These are phyloP conservation scores for Platyscapa corneri DNA, from an alignment of 1,140 invertebrate species.

Conservation along the genomic window DNA sequence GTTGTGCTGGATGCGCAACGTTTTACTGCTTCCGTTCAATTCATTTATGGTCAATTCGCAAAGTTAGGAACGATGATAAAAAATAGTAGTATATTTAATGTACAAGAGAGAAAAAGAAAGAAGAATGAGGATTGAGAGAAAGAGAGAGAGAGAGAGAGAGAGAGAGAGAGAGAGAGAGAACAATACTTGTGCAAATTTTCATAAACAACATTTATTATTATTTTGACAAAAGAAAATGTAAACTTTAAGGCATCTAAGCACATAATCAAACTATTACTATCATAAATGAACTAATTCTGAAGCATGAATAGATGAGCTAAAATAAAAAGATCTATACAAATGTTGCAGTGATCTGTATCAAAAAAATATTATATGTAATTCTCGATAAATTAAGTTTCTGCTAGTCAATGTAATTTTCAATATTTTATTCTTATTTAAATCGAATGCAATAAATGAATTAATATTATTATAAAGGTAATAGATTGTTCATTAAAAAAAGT, in stretches of 20 bases:
- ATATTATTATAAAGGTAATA: no score
- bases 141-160: not conserved
- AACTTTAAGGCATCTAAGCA: not conserved
- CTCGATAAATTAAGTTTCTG: no score
- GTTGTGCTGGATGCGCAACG: not conserved
- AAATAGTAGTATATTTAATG: not conserved
- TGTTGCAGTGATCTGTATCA: not conserved
- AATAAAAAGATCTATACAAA: no score
- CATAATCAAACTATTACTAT: not conserved
- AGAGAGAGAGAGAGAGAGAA: not conserved
- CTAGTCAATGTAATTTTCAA: no score
- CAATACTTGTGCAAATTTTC: not conserved
- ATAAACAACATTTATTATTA: not conserved
- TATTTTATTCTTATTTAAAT: no score
- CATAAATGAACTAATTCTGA: not conserved
- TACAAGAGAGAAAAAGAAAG: no score
- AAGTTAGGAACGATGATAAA: not conserved
- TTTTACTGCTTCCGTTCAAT: constrained; percentile 21
- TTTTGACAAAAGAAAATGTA: not conserved
- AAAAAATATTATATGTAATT: not conserved
- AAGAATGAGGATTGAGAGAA: no score
- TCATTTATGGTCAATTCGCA: constrained; percentile 31
- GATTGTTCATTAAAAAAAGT: no score
- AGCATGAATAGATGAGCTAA: no score
- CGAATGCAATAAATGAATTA: no score